Evolutionary conservation across 2,888 invertebrate species (phyloP), one percentile per base, ranked within the genome.

Genomic region (Tinea trinotella): DNA sequence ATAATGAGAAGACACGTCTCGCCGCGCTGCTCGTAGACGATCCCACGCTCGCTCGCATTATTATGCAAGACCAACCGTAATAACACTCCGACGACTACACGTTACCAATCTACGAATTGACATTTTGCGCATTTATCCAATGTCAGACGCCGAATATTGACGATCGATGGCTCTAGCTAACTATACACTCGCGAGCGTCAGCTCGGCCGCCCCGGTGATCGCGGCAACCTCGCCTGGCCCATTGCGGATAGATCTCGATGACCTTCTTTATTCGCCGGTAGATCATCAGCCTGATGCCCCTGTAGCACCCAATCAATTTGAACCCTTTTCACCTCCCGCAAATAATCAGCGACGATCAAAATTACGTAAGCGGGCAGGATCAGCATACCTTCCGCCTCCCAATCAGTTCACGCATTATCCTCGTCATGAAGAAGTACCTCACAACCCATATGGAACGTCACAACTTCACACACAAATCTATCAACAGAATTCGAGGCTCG

Each of bases 81-180:
- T 62, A 67, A 60, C 65, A 61, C 60, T 62, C 61, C 54, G 55
- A 59, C 60, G 56, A 60, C 61, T 56, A 60, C 61, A 61, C 66
- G 70, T 75, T 72, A 67, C 70, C 66, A 67, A 69, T 65, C 61
- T 60, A 71, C 13, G 9, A 34, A 69, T 77, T 73, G 71, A 74
- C 70, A 76, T 74, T 76, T 70, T 48, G 17, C 48, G 65, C 68
- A 61, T 18, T 34, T 15, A 35, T 18, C 74, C 73, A 74, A 81
- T 82, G 80, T 68, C 70, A 68, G 65, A 65, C 63, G 68, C 65
- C 63, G 68, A 66, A 65, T 74, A 72, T 56, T 68, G 62, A 20
- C 4, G 30, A 75, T 70, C 70, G 64, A 82, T 87, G 85, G 83
- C 83, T 62, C 69, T 85, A 62, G 72, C 71, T 61, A 87, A 87